phyloP scores from a whole-genome alignment of 2,797 vertebrate species.

The Sciaenops ocellatus region DNA sequence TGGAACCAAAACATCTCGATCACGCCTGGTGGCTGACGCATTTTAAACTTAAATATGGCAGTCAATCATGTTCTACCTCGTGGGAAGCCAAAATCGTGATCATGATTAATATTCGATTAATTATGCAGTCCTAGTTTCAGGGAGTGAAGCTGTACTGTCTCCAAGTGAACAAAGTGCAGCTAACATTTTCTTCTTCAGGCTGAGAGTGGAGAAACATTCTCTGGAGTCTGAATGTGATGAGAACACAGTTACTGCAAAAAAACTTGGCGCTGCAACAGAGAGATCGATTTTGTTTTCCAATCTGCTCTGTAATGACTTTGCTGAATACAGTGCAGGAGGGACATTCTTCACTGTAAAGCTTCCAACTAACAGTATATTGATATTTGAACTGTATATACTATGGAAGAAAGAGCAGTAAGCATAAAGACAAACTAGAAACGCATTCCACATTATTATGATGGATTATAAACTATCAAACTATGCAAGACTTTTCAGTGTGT shows the following conservation, averaged over 20 bases:
- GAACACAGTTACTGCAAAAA: slow-evolving; percentile 16
- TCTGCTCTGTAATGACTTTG: slow-evolving; percentile 33
- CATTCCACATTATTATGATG: not conserved
- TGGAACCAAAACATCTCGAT: too few species aligned
- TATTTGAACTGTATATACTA: slow-evolving; percentile 4
- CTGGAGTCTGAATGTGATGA: slow-evolving; percentile 4
- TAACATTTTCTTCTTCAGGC: not conserved
- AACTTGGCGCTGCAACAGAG: not conserved
- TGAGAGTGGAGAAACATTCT: not conserved
- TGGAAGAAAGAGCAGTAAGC: not conserved
- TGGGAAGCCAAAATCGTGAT: too few species aligned
- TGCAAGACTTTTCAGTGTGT: not conserved
- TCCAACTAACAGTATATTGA: slow-evolving; percentile 13
- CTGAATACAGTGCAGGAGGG: slow-evolving; percentile 14
- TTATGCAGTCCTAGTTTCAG: not conserved
- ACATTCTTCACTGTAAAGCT: slow-evolving; percentile 31
- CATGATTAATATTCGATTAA: too few species aligned
- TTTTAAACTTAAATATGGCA: too few species aligned
- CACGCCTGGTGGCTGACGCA: too few species aligned
- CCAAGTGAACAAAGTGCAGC: not conserved
- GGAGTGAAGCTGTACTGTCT: not conserved
- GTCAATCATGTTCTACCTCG: too few species aligned
- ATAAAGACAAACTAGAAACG: not conserved
- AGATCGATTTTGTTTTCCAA: slow-evolving; percentile 37
- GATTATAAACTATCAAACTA: not conserved